phyloP scores from a whole-genome alignment of 1,140 invertebrate species.

The Achatina immaculata region DNA sequence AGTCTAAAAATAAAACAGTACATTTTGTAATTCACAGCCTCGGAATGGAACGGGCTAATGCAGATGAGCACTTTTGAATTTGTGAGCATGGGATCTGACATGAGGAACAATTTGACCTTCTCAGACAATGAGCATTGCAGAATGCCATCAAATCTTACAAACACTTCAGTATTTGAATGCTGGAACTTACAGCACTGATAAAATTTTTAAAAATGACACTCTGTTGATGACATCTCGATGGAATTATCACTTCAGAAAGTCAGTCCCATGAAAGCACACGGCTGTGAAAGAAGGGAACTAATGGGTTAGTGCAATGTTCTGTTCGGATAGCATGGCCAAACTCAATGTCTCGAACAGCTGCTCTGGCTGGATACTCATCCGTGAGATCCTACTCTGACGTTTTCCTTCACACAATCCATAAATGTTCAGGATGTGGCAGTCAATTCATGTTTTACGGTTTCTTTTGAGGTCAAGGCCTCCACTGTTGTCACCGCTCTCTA shows the following conservation, averaged over 20 bases:
- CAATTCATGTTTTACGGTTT: conserved; percentile 28
- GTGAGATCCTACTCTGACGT: background rate
- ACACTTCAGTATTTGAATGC: background rate
- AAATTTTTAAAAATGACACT: too few species aligned
- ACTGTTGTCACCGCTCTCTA: conserved; percentile 61
- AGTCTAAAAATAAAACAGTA: background rate
- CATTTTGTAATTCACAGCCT: background rate
- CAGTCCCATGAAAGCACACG: background rate
- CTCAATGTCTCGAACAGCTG: conserved; percentile 1
- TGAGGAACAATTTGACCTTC: background rate
- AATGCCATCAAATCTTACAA: background rate
- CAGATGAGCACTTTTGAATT: background rate
- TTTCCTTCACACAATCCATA: background rate
- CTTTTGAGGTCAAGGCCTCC: conserved; percentile 54
- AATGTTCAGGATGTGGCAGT: background rate
- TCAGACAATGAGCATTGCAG: background rate
- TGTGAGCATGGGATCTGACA: background rate
- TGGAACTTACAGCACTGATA: too few species aligned
- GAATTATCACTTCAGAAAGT: background rate
- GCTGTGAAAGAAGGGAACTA: too few species aligned
- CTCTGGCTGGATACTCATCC: background rate
- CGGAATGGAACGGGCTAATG: conserved; percentile 3
- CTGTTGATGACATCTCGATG: too few species aligned
- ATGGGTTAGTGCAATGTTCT: background rate
- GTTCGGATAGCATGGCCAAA: background rate